Conservation (phyloP, 2,113 vertebrate species). For the Raphicerus campestris region DNA sequence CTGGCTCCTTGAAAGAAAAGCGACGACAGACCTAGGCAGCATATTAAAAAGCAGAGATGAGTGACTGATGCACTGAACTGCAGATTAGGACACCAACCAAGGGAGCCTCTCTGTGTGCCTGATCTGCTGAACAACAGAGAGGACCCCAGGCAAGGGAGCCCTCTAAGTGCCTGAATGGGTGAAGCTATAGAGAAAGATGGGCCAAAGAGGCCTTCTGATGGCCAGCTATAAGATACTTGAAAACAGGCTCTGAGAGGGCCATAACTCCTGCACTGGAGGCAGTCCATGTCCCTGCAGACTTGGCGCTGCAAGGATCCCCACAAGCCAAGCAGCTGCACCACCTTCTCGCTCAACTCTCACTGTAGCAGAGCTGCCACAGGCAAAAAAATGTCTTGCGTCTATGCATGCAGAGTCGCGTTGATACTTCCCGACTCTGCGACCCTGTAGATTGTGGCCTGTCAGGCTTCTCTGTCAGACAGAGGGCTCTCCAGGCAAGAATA, state of each 20-base stretch:
- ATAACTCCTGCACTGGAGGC: not conserved
- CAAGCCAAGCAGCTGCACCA: not conserved
- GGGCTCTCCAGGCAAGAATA: not conserved
- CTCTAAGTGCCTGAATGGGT: fast-evolving
- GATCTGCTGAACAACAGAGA: not conserved
- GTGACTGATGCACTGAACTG: not conserved
- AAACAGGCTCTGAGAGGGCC: not conserved
- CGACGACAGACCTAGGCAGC: not conserved
- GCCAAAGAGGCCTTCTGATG: not conserved
- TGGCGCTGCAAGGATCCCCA: not conserved
- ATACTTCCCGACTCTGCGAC: not conserved
- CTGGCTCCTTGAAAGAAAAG: not conserved
- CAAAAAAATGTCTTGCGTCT: fast-evolving
- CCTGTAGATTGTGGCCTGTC: not conserved
- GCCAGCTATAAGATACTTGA: not conserved
- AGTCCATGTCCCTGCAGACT: not conserved
- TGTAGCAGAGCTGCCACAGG: not conserved
- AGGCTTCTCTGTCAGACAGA: not conserved
- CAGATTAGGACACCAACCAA: not conserved
- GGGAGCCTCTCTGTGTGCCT: not conserved
- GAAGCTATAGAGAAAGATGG: not conserved
- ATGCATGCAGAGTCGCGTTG: fast-evolving
- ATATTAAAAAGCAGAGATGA: not conserved
- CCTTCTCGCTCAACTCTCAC: not conserved
- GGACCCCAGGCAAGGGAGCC: not conserved